These are phyloP conservation scores for Enteromius argenteus DNA, from an alignment of 2,797 vertebrate species.

Conservation along the genomic window DNA sequence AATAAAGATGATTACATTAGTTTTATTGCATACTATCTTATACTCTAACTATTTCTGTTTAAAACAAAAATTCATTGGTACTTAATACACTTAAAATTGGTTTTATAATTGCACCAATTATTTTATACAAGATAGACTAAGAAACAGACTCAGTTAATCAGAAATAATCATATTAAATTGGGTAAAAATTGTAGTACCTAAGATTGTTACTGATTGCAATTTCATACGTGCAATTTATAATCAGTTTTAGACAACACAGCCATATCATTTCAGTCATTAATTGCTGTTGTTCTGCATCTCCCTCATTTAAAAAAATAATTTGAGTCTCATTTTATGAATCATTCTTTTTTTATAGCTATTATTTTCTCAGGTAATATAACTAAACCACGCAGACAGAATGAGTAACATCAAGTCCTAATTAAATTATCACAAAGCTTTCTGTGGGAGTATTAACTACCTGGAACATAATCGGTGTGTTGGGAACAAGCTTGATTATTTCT, in stretches of 20 bases:
- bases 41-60: background rate
- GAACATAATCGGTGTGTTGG: constrained; percentile 19
- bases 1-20: constrained; percentile 6
- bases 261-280: background rate
- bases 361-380: background rate
- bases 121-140: background rate
- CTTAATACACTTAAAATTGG: background rate
- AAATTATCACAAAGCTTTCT: constrained; percentile 14
- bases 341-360: background rate
- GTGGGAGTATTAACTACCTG: background rate
- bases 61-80: background rate
- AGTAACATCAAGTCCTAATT: constrained; percentile 10
- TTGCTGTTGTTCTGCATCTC: background rate
- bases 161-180: background rate
- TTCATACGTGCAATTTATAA: constrained; percentile 18
- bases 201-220: constrained; percentile 8
- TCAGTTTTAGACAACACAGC: background rate
- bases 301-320: background rate
- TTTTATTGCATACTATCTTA: background rate
- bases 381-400: constrained; percentile 3
- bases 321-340: background rate
- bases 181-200: background rate
- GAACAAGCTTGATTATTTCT: constrained; percentile 18
- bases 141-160: background rate
- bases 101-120: background rate